Evolutionary conservation across 2,113 vertebrate species (phyloP).

Genomic region (Pithys albifrons): DNA sequence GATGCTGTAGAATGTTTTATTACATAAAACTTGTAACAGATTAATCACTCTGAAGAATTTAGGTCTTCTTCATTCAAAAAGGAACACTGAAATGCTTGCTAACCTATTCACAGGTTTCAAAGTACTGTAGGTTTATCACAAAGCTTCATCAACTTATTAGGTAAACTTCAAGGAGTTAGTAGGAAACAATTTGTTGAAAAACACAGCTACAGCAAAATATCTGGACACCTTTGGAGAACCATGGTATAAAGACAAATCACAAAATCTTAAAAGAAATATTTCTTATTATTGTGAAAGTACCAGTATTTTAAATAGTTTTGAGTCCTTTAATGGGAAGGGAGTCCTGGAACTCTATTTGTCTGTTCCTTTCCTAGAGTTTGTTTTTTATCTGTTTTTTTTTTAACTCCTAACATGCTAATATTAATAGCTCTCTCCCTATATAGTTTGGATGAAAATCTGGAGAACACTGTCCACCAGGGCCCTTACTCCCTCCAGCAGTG

Average conservation of each 20-base stretch:
- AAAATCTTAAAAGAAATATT: neutral
- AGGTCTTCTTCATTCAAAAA: conserved; percentile 39
- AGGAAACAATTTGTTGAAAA: conserved; percentile 5
- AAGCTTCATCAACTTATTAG: conserved; percentile 4
- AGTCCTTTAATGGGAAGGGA: neutral
- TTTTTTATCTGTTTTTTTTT: neutral
- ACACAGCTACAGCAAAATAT: neutral
- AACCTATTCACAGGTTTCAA: conserved; percentile 4
- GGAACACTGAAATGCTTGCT: conserved; percentile 8
- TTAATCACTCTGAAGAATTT: conserved; percentile 54
- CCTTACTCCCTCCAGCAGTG: neutral
- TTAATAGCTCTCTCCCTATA: neutral
- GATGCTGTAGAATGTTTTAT: conserved; percentile 40
- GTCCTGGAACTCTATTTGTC: neutral
- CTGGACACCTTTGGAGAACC: neutral
- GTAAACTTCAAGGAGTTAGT: neutral
- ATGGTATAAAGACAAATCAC: neutral
- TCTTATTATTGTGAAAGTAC: neutral
- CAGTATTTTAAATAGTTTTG: neutral
- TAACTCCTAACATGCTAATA: neutral
- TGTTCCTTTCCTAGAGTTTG: neutral
- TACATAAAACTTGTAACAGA: conserved; percentile 20
- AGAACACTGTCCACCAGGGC: neutral
- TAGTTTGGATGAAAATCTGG: neutral
- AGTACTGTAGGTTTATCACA: conserved; percentile 4